Percentiles rank a stretch among this genome's conserved stretches.
These are phyloP conservation scores for Battus philenor DNA, from an alignment of 1,140 invertebrate species.

Conservation along the genomic window DNA sequence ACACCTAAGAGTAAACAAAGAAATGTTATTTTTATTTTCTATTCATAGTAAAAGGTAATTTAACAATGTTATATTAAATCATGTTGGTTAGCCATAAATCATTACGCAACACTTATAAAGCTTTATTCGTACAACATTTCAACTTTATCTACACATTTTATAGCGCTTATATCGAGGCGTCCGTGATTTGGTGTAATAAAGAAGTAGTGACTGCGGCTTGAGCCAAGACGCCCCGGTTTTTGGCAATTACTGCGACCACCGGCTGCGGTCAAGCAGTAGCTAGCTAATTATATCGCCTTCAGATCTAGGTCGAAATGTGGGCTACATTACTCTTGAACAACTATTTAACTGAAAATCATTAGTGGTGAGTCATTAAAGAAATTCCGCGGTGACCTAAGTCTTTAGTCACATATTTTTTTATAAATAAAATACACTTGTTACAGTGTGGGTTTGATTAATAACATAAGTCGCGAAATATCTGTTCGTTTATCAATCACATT, in stretches of 20 bases:
- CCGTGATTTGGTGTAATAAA: conserved; percentile 15
- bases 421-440: too few relatives aligned
- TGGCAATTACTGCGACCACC: conserved; percentile 12
- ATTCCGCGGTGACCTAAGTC: conserved; percentile 40
- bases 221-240: conserved; percentile 13
- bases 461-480: too few relatives aligned
- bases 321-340: conserved; percentile 63
- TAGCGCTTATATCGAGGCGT: neutral
- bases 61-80: too few relatives aligned
- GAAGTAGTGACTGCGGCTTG: conserved; percentile 1
- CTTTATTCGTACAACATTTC: neutral
- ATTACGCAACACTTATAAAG: conserved; percentile 1
- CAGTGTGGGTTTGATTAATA: too few relatives aligned
- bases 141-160: conserved; percentile 9
- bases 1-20: too few relatives aligned
- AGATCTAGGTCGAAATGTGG: conserved; percentile 56
- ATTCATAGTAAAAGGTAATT: too few relatives aligned
- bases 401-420: conserved; percentile 49
- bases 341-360: conserved; percentile 61
- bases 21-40: too few relatives aligned
- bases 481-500: too few relatives aligned
- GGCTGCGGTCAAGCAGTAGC: conserved; percentile 26
- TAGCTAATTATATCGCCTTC: conserved; percentile 13
- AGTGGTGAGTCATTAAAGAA: conserved; percentile 68
- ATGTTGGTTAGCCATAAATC: neutral